Conservation (phyloP, 1,140 invertebrate species). For the Drusus annulatus region DNA sequence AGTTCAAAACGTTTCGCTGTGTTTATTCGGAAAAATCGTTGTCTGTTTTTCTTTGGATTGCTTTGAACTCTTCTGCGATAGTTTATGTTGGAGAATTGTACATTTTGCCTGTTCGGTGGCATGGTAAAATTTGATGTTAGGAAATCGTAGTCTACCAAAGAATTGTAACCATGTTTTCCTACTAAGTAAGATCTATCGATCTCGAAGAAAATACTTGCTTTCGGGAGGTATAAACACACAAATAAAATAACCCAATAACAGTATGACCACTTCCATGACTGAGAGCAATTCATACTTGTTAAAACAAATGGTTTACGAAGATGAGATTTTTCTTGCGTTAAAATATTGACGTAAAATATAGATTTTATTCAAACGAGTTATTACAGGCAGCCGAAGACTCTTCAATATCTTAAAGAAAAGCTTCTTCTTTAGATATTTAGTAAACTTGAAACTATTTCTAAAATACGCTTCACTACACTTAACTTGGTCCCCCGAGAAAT, state of each 20-base stretch:
- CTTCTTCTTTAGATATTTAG: not conserved
- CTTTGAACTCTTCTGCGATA: not conserved
- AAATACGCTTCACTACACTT: not conserved
- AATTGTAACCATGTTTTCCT: constrained; percentile 41
- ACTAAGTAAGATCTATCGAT: constrained; percentile 21
- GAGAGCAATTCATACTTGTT: not conserved
- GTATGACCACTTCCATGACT: not conserved
- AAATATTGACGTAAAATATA: too few relatives aligned
- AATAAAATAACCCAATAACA: constrained; percentile 1
- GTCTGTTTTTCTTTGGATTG: constrained; percentile 7
- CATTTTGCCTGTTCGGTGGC: constrained; percentile 7
- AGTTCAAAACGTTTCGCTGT: constrained; percentile 14
- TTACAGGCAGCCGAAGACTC: not conserved
- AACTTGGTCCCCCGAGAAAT: not conserved
- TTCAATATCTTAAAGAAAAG: not conserved
- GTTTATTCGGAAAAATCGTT: constrained; percentile 34
- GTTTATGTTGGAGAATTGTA: not conserved
- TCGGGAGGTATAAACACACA: not conserved
- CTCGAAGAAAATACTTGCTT: constrained; percentile 7
- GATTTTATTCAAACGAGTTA: not conserved
- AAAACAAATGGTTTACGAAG: not conserved
- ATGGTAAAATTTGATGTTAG: constrained; percentile 15
- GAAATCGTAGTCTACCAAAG: not conserved
- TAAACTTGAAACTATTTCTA: not conserved
- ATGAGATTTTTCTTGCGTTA: not conserved